phyloP scores from a whole-genome alignment of 2,797 vertebrate genomes.

The Eidolon dupreanum region DNA sequence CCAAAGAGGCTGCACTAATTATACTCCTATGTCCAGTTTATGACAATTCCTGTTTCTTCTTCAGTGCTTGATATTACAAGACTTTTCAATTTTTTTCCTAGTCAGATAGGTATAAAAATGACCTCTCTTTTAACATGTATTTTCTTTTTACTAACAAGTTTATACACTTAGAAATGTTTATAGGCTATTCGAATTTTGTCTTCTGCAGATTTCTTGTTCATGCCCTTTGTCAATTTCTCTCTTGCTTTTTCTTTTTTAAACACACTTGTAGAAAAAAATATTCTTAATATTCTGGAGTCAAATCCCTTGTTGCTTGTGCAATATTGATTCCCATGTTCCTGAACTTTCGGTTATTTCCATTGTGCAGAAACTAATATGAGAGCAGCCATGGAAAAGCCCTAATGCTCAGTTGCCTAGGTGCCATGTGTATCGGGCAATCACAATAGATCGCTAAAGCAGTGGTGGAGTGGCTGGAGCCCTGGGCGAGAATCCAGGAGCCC shows the following conservation, averaged over 20 bases:
- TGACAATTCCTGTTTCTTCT: not conserved
- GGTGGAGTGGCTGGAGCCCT: not conserved
- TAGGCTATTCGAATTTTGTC: constrained; percentile 24
- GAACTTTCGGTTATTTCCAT: not conserved
- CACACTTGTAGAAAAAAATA: constrained; percentile 43
- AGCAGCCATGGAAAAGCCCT: not conserved
- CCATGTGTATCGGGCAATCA: not conserved
- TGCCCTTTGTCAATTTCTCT: not conserved
- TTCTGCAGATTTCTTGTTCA: constrained; percentile 15
- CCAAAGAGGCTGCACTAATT: not conserved
- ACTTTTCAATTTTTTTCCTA: constrained; percentile 3
- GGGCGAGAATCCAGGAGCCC: not conserved
- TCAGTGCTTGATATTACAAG: not conserved
- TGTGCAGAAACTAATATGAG: not conserved
- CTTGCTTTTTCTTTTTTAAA: not conserved
- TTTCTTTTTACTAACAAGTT: constrained; percentile 38
- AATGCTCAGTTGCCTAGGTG: not conserved
- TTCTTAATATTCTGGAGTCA: constrained; percentile 25
- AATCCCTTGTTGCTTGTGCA: not conserved
- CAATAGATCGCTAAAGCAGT: not conserved
- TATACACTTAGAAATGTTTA: constrained; percentile 12
- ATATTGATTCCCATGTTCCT: not conserved
- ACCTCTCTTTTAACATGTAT: not conserved
- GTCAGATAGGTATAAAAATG: not conserved
- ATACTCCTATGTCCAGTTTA: not conserved